phyloP scores from a whole-genome alignment of 1,140 invertebrate genomes.

The Gryllus bimaculatus region DNA sequence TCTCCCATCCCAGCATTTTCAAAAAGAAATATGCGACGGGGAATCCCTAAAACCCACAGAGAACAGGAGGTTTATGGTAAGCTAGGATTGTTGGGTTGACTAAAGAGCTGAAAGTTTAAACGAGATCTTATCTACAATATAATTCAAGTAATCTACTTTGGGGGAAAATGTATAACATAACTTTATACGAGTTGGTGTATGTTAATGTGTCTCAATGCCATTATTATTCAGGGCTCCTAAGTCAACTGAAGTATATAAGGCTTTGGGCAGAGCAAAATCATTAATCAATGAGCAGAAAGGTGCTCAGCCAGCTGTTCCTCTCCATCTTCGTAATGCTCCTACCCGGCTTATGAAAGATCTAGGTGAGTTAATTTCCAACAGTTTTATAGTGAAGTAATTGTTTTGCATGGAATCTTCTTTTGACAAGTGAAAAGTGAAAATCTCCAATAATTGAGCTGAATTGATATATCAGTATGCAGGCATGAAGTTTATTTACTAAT shows the following conservation, averaged over 20 bases:
- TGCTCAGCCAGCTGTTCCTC: constrained; percentile 57
- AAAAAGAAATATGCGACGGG: no score
- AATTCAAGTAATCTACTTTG: no score
- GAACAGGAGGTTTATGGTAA: no score
- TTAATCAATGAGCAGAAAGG: constrained; percentile 54
- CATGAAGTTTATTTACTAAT: no score
- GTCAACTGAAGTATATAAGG: constrained; percentile 57
- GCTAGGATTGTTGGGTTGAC: no score
- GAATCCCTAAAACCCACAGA: no score
- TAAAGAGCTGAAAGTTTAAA: no score
- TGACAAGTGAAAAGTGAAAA: neutral
- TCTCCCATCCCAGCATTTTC: no score
- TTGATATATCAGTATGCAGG: neutral
- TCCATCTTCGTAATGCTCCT: constrained; percentile 68
- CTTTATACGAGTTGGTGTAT: no score
- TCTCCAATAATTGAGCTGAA: neutral
- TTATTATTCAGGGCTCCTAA: constrained; percentile 50
- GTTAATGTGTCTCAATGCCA: no score
- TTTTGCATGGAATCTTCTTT: neutral
- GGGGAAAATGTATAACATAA: no score
- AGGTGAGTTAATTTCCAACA: constrained; percentile 37
- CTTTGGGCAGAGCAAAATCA: constrained; percentile 51
- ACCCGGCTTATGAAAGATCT: constrained; percentile 69
- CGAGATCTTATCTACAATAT: no score
- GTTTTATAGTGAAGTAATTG: neutral